Conservation (phyloP, 2,113 vertebrate genomes). For the Theropithecus gelada region DNA sequence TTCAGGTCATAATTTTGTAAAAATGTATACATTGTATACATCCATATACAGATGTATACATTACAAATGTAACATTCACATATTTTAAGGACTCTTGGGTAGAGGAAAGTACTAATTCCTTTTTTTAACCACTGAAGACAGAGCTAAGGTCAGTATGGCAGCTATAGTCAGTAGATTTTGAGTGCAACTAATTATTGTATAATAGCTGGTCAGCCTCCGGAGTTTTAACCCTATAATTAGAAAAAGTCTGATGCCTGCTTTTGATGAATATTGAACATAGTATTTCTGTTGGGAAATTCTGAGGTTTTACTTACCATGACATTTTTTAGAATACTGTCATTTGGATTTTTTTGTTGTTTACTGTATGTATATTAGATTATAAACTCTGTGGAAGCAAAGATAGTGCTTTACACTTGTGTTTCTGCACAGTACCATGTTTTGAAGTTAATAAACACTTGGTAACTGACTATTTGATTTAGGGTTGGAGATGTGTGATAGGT, state of each 20-base stretch:
- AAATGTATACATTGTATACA: neutral
- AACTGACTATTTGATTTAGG: conserved; percentile 28
- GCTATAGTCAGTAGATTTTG: neutral
- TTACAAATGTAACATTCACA: neutral
- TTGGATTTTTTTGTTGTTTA: neutral
- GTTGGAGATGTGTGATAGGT: neutral
- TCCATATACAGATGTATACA: too few relatives aligned
- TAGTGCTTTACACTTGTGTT: conserved; percentile 21
- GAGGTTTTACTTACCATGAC: neutral
- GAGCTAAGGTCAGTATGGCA: neutral
- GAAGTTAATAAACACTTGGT: neutral
- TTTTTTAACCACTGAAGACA: neutral
- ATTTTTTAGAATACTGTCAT: neutral
- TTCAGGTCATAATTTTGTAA: neutral
- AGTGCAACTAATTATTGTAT: neutral
- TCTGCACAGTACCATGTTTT: neutral
- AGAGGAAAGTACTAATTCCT: neutral
- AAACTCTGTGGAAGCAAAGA: neutral
- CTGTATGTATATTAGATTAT: neutral
- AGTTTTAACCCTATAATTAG: neutral
- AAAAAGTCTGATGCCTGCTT: neutral
- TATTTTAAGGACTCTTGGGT: conserved; percentile 8
- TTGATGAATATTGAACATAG: neutral
- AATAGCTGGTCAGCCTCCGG: neutral
- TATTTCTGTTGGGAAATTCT: neutral